Conservation (phyloP, 1,140 invertebrate genomes). For the Magallana gigas region DNA sequence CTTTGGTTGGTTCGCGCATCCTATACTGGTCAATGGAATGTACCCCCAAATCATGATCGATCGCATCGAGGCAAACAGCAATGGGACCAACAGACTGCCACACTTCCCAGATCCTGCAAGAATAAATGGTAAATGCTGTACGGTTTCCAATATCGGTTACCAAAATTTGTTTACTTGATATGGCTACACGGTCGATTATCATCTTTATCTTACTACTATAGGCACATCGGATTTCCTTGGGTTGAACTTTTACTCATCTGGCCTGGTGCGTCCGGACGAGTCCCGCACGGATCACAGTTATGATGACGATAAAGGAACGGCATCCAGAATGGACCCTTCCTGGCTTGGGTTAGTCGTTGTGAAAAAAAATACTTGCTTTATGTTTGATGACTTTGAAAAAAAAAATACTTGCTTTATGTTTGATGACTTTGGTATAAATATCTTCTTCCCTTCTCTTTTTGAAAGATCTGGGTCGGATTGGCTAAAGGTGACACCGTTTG, state of each 20-base stretch:
- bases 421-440: no score
- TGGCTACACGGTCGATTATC: no score
- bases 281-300: slow-evolving; percentile 58
- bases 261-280: slow-evolving; percentile 57
- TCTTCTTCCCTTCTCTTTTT: not conserved
- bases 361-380: not conserved
- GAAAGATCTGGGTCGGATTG: slow-evolving; percentile 71
- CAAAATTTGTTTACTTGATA: no score
- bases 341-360: slow-evolving; percentile 64
- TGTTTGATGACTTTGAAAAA: no score
- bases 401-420: no score
- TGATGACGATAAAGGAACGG: slow-evolving; percentile 63
- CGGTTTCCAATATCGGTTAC: no score
- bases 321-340: slow-evolving; percentile 53
- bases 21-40: slow-evolving; percentile 72
- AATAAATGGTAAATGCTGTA: not conserved
- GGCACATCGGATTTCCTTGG: slow-evolving; percentile 71
- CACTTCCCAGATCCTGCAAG: not conserved
- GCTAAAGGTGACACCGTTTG: slow-evolving; percentile 82
- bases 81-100: not conserved
- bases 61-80: slow-evolving; percentile 57
- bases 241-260: slow-evolving; percentile 71
- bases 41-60: slow-evolving; percentile 75
- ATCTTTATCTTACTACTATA: slow-evolving; percentile 36
- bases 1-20: slow-evolving; percentile 74